Conservation (phyloP, 2,797 vertebrate genomes). For the Notolabrus celidotus region DNA sequence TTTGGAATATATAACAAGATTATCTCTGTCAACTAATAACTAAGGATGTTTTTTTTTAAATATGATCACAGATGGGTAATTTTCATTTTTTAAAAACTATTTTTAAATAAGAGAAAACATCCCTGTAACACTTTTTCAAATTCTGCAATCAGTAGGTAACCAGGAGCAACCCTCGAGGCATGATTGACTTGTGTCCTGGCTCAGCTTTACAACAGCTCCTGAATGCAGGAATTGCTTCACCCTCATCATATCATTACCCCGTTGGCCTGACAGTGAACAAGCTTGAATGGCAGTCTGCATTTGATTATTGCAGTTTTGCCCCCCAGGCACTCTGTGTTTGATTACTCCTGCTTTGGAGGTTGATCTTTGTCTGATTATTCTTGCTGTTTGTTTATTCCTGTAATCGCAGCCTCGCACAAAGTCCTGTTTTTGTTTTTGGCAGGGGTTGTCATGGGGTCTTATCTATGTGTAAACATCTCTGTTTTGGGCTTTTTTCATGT, state of each 20-base stretch:
- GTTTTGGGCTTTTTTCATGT: conserved; percentile 50
- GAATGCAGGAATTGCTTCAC: conserved; percentile 40
- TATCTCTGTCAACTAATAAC: conserved; percentile 24
- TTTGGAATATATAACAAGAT: conserved; percentile 46
- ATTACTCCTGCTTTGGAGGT: conserved; percentile 63
- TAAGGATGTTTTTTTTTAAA: conserved; percentile 1
- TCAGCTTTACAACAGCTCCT: conserved; percentile 20
- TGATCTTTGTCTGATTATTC: conserved; percentile 66
- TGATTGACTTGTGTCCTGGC: conserved; percentile 30
- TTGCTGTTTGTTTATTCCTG: conserved; percentile 45
- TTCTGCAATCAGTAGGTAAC: conserved; percentile 33
- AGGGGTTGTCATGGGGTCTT: conserved; percentile 47
- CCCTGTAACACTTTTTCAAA: conserved; percentile 16
- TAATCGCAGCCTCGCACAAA: conserved; percentile 56
- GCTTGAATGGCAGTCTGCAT: conserved; percentile 21
- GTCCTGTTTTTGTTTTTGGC: conserved; percentile 52
- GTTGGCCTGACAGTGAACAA: conserved; percentile 38
- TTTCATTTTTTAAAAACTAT: background rate
- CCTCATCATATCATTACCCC: conserved; percentile 42
- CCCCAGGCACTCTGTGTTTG: conserved; percentile 56
- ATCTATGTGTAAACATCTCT: conserved; percentile 75
- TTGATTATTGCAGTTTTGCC: conserved; percentile 53
- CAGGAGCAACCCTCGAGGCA: conserved; percentile 50
- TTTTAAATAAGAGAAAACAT: conserved; percentile 6
- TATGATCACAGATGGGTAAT: conserved; percentile 47